These are phyloP conservation scores for Dromas ardeola DNA, from an alignment of 2,113 vertebrate genomes.

Conservation along the genomic window DNA sequence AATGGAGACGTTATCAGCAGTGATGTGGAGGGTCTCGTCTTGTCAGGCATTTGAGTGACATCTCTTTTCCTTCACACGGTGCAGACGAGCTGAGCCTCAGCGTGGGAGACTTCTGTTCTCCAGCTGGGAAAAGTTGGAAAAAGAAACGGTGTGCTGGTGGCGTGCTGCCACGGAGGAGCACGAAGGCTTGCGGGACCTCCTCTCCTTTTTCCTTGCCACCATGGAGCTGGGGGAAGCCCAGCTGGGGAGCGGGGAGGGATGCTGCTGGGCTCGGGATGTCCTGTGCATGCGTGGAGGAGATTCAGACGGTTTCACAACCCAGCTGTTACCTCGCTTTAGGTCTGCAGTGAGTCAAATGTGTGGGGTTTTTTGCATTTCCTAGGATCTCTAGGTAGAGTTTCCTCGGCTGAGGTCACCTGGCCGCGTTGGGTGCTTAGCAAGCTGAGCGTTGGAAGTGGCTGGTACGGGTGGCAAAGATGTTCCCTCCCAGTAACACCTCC, in stretches of 20 bases:
- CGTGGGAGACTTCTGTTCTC: background rate
- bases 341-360: background rate
- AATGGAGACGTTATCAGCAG: background rate
- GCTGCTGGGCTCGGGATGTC: background rate
- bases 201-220: background rate
- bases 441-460: background rate
- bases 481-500: background rate
- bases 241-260: background rate
- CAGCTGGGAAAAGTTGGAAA: background rate
- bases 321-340: background rate
- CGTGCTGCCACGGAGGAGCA: fast-evolving
- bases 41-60: background rate
- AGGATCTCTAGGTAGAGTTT: background rate
- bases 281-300: background rate
- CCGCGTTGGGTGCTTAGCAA: fast-evolving
- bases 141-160: fast-evolving
- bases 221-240: background rate
- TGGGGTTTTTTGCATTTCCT: background rate
- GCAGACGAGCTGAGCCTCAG: background rate
- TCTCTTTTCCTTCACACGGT: background rate
- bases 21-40: background rate
- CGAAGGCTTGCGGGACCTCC: background rate
- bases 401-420: background rate
- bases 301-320: background rate
- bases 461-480: background rate